These are phyloP conservation scores for Scaptomyza cyrtandrae DNA, from an alignment of 2,888 invertebrate species.

Conservation along the genomic window DNA sequence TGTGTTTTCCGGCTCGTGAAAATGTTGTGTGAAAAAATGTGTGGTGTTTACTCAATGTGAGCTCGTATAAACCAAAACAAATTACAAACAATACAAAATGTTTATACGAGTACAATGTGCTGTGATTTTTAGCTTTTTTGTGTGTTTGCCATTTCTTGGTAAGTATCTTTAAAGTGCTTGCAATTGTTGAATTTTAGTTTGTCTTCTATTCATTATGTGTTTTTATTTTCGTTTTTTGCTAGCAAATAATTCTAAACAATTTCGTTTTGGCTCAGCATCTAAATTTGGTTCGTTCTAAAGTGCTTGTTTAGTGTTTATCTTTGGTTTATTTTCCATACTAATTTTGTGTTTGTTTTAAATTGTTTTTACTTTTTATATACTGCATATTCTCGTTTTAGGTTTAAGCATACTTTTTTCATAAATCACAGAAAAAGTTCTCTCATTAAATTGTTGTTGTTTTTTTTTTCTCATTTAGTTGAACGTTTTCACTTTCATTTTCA, in stretches of 20 bases:
- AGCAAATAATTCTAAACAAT: conserved; percentile 68
- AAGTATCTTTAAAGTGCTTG: conserved; percentile 28
- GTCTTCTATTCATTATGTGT: conserved; percentile 1
- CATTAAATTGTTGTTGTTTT: conserved; percentile 51
- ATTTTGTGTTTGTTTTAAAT: conserved; percentile 9
- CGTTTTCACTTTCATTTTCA: conserved; percentile 33
- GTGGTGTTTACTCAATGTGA: conserved; percentile 35
- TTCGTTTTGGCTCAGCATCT: conserved; percentile 49
- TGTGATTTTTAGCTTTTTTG: background rate
- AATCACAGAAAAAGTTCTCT: conserved; percentile 79
- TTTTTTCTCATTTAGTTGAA: conserved; percentile 21
- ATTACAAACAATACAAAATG: conserved; percentile 51
- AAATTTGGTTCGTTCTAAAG: conserved; percentile 52
- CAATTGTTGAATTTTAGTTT: conserved; percentile 17
- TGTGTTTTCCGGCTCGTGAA: conserved; percentile 23
- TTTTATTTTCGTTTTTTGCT: conserved; percentile 28
- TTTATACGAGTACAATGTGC: conserved; percentile 35
- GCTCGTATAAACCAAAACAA: conserved; percentile 28
- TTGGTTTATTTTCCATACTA: conserved; percentile 27
- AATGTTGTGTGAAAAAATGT: conserved; percentile 5
- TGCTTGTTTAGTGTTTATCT: conserved; percentile 44
- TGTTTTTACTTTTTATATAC: conserved; percentile 11
- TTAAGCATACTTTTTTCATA: conserved; percentile 74
- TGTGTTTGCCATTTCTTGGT: conserved; percentile 12
- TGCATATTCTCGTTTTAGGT: conserved; percentile 38